phyloP scores from a whole-genome alignment of 2,888 invertebrate species.

The Keiferia lycopersicella region DNA sequence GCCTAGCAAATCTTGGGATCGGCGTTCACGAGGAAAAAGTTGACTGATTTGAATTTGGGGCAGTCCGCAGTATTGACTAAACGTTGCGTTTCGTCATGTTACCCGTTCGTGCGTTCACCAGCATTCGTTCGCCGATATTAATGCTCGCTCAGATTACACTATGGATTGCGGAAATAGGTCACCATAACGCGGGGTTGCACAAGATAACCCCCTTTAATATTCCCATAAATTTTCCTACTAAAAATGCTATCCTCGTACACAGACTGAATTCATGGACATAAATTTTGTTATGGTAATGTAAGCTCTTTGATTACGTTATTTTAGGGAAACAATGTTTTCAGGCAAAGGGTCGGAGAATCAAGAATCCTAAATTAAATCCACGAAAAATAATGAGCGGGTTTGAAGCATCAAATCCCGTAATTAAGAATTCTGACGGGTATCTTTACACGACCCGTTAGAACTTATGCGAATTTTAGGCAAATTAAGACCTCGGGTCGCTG shows the following conservation, averaged over 20 bases:
- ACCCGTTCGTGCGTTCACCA: conserved; percentile 44
- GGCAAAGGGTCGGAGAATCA: neutral
- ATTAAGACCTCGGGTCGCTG: conserved; percentile 60
- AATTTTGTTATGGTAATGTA: conserved; percentile 27
- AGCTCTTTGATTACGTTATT: conserved; percentile 17
- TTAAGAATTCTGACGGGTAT: conserved; percentile 45
- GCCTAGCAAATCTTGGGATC: conserved; percentile 21
- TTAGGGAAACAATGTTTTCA: conserved; percentile 11
- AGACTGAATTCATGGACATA: conserved; percentile 30
- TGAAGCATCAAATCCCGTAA: conserved; percentile 38
- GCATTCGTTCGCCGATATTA: conserved; percentile 52
- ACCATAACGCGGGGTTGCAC: conserved; percentile 53
- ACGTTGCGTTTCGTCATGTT: conserved; percentile 40
- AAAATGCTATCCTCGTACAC: conserved; percentile 38
- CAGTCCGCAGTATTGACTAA: conserved; percentile 41
- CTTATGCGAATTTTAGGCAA: conserved; percentile 67
- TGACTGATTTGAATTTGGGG: conserved; percentile 38
- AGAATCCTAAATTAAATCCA: conserved; percentile 25
- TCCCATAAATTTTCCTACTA: conserved; percentile 53
- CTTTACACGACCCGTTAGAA: conserved; percentile 51
- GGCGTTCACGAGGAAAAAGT: conserved; percentile 32
- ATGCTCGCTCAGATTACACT: conserved; percentile 56
- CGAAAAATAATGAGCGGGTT: conserved; percentile 38
- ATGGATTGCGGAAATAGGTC: conserved; percentile 58
- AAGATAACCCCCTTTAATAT: conserved; percentile 57